phyloP scores from a whole-genome alignment of 1,140 invertebrate species.

The Leptopilina clavipes region DNA sequence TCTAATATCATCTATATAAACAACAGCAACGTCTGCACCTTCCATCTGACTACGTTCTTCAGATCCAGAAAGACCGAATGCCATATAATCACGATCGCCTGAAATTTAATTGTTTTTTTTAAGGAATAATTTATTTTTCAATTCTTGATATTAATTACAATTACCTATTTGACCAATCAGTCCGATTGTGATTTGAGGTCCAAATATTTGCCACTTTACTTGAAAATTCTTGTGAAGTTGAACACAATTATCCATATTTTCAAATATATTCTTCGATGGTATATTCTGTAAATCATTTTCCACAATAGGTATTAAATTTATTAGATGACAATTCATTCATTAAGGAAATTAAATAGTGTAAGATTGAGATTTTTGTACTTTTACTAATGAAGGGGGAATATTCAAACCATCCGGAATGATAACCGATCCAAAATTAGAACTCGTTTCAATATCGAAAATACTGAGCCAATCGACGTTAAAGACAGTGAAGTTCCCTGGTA shows the following conservation, averaged over 20 bases:
- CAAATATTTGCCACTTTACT: constrained; percentile 92
- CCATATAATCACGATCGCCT: constrained; percentile 87
- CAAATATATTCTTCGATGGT: constrained; percentile 63
- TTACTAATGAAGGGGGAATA: constrained; percentile 87
- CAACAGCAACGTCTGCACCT: constrained; percentile 88
- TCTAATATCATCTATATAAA: constrained; percentile 82
- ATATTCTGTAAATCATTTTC: constrained; percentile 56
- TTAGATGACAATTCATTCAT: no score
- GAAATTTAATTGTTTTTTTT: constrained; percentile 61
- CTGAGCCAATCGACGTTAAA: constrained; percentile 91
- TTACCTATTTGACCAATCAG: constrained; percentile 85
- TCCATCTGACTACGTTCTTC: constrained; percentile 84
- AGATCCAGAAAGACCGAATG: constrained; percentile 90
- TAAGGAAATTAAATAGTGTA: no score
- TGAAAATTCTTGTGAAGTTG: constrained; percentile 89
- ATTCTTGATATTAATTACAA: constrained; percentile 17
- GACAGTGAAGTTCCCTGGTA: constrained; percentile 89
- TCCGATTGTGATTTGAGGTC: constrained; percentile 90
- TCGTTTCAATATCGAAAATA: constrained; percentile 84
- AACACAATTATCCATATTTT: constrained; percentile 85
- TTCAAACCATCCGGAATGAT: constrained; percentile 88
- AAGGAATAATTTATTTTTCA: constrained; percentile 17
- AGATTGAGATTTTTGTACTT: constrained; percentile 67
- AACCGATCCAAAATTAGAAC: constrained; percentile 85
- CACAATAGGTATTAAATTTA: no score